Evolutionary conservation across 2,888 invertebrate genomes (phyloP).

Genomic region (Nymphalis c-album): DNA sequence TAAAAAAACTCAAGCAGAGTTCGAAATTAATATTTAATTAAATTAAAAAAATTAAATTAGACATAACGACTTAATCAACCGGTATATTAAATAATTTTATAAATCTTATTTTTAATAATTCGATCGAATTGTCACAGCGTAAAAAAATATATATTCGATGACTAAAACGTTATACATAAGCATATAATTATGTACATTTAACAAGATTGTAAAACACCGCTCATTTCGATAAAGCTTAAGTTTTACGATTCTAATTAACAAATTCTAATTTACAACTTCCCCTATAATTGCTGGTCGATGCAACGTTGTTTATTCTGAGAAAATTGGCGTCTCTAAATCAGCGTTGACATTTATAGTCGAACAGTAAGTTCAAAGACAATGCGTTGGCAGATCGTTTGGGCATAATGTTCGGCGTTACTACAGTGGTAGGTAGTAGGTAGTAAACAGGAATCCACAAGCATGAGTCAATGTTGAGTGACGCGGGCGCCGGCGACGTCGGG

Average conservation of each 20-base stretch:
- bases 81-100: no score
- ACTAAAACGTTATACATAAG: no score
- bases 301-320: constrained; percentile 45
- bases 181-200: no score
- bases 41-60: no score
- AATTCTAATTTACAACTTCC: constrained; percentile 30
- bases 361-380: constrained; percentile 77
- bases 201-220: neutral
- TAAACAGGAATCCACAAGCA: constrained; percentile 69
- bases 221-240: constrained; percentile 21
- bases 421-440: constrained; percentile 52
- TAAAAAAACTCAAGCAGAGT: neutral
- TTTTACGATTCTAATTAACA: constrained; percentile 29
- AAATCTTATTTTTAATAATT: no score
- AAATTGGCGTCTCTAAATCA: constrained; percentile 62
- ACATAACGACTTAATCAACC: no score
- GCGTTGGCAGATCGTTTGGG: constrained; percentile 78
- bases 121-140: no score
- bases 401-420: constrained; percentile 69
- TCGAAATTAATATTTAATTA: no score
- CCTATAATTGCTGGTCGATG: constrained; percentile 22
- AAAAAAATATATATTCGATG: no score
- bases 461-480: constrained; percentile 68
- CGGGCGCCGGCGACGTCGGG: constrained; percentile 50
- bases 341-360: constrained; percentile 66